Conservation (phyloP, 2,797 vertebrate genomes). For the Sternotherus odoratus region DNA sequence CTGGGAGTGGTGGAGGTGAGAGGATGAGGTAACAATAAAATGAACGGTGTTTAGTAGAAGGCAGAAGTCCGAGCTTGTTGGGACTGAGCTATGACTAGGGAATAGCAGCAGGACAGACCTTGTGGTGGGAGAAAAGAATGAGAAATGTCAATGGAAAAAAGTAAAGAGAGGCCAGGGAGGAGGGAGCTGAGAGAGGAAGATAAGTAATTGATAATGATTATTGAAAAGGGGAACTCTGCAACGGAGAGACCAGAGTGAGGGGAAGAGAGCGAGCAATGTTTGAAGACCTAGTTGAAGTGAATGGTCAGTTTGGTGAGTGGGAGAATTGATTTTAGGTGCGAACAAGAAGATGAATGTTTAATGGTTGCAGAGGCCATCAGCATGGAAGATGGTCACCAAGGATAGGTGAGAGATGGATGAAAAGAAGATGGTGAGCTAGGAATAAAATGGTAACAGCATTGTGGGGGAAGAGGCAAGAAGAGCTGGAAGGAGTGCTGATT, state of each 20-base stretch:
- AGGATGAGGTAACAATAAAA: slow-evolving; percentile 1
- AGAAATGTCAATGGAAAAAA: not conserved
- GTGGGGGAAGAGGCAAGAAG: not conserved
- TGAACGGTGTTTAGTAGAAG: not conserved
- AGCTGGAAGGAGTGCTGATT: not conserved
- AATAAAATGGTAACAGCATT: not conserved
- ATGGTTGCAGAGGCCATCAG: not conserved
- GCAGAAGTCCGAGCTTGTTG: not conserved
- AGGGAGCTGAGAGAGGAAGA: not conserved
- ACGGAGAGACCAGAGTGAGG: not conserved
- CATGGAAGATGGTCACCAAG: not conserved
- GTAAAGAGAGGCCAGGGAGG: not conserved
- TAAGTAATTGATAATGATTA: not conserved
- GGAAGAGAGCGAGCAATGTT: not conserved
- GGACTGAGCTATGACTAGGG: not conserved
- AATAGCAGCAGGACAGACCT: not conserved
- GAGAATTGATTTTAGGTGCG: slow-evolving; percentile 3
- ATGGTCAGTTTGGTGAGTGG: not conserved
- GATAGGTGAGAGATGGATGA: not conserved
- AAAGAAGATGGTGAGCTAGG: not conserved
- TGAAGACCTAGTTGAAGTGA: not conserved
- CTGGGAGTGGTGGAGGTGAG: not conserved
- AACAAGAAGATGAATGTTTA: slow-evolving; percentile 29
- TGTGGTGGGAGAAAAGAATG: not conserved
- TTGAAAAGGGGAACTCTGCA: not conserved